These are phyloP conservation scores for Allacma fusca DNA, from an alignment of 2,888 invertebrate genomes.

Conservation along the genomic window DNA sequence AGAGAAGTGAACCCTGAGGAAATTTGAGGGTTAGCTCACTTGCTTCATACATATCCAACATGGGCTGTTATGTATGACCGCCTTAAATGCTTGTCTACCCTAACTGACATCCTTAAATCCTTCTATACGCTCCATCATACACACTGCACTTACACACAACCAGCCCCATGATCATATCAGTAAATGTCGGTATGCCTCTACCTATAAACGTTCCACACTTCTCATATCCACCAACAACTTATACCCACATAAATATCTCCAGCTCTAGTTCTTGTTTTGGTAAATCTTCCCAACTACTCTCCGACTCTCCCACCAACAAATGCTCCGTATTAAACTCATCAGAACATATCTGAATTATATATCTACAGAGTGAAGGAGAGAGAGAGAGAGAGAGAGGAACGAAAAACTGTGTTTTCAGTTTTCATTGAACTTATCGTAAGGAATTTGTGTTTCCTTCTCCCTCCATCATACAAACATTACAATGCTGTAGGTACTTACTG, in stretches of 20 bases:
- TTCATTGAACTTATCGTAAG: slow-evolving; percentile 16
- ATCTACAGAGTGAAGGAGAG: background rate
- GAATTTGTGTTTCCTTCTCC: background rate
- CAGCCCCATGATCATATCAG: background rate
- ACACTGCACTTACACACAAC: background rate
- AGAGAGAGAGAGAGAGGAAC: background rate
- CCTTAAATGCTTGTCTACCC: slow-evolving; percentile 13
- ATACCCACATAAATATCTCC: background rate
- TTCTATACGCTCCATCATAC: slow-evolving; percentile 9
- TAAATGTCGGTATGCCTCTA: background rate
- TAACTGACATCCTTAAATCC: slow-evolving; percentile 14
- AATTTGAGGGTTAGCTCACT: slow-evolving; percentile 49
- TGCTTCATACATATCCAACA: background rate
- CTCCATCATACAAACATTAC: background rate
- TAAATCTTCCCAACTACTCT: background rate
- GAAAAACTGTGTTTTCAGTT: background rate
- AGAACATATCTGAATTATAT: background rate
- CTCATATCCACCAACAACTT: slow-evolving; percentile 2
- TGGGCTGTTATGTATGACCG: background rate
- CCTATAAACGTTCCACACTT: background rate
- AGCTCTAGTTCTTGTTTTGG: background rate
- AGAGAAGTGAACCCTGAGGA: slow-evolving; percentile 49
- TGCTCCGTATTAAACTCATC: no score
- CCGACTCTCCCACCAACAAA: background rate
- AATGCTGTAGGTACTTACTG: background rate